Evolutionary conservation across 2,888 invertebrate genomes (phyloP).

Genomic region (Polyommatus icarus): DNA sequence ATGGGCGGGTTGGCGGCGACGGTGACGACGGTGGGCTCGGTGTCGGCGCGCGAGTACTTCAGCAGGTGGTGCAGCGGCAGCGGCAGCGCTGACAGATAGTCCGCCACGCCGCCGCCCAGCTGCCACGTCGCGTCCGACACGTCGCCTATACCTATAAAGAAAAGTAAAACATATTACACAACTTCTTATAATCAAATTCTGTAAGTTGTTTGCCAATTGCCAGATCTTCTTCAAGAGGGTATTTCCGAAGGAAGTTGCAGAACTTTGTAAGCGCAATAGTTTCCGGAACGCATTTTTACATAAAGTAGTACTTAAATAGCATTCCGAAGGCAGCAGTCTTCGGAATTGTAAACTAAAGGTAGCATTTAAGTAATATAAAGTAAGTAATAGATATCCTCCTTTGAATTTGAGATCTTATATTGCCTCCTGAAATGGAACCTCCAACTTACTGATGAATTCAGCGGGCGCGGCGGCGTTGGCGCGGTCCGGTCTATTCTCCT

Average conservation of each 20-base stretch:
- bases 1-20: conserved; percentile 61
- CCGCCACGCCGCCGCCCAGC: conserved; percentile 90
- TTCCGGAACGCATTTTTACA: too few species aligned
- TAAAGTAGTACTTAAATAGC: too few species aligned
- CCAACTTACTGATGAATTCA: conserved; percentile 68
- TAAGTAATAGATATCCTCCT: too few species aligned
- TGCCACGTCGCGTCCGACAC: conserved; percentile 83
- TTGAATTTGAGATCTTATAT: too few species aligned
- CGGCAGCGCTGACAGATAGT: conserved; percentile 90
- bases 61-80: conserved; percentile 90
- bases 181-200: not conserved
- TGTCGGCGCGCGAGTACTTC: conserved; percentile 88
- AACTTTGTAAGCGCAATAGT: too few species aligned
- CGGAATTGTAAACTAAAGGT: too few species aligned
- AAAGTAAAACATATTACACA: not conserved
- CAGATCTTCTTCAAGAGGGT: too few species aligned
- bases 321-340: too few species aligned
- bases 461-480: conserved; percentile 55
- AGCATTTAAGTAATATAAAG: too few species aligned
- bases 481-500: conserved; percentile 76
- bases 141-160: conserved; percentile 63
- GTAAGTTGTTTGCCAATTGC: too few species aligned
- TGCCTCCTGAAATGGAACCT: too few species aligned
- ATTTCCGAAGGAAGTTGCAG: too few species aligned
- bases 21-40: conserved; percentile 74